phyloP scores from a whole-genome alignment of 2,888 invertebrate genomes.

The Athalia cordata region DNA sequence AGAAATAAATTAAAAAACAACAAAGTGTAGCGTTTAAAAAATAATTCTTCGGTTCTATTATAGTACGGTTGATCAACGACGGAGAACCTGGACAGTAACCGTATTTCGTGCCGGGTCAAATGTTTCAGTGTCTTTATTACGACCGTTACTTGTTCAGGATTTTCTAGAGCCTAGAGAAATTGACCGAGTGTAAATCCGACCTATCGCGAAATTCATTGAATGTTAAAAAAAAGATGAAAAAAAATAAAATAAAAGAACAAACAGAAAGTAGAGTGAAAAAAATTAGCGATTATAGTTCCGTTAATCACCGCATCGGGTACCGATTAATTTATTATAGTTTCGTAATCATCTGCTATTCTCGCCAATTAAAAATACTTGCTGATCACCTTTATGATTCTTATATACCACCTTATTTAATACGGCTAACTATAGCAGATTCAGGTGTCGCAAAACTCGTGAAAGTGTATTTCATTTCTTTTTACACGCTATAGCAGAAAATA shows the following conservation, averaged over 20 bases:
- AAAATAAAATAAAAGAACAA: too few species aligned
- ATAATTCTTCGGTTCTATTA: slow-evolving; percentile 13
- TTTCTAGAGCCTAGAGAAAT: slow-evolving; percentile 41
- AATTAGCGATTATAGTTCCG: slow-evolving; percentile 20
- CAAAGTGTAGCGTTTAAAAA: background rate
- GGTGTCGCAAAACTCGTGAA: slow-evolving; percentile 41
- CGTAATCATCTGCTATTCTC: slow-evolving; percentile 14
- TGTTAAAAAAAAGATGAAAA: slow-evolving; percentile 10
- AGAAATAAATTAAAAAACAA: too few species aligned
- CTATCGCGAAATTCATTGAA: slow-evolving; percentile 34
- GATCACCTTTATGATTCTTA: slow-evolving; percentile 40
- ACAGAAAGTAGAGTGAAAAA: background rate
- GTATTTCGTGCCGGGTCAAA: slow-evolving; percentile 45
- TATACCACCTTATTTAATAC: background rate
- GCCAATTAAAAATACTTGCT: slow-evolving; percentile 36
- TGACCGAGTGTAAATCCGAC: slow-evolving; percentile 25
- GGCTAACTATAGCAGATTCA: background rate
- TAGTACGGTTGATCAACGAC: slow-evolving; percentile 37
- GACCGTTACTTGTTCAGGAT: slow-evolving; percentile 35
- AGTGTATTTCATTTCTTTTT: slow-evolving; percentile 42
- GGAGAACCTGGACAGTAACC: slow-evolving; percentile 44
- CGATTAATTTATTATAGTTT: slow-evolving; percentile 13
- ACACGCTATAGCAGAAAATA: too few species aligned
- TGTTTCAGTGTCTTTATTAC: slow-evolving; percentile 38
- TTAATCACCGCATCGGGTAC: slow-evolving; percentile 21